phyloP scores from a whole-genome alignment of 2,888 invertebrate species.

The Hyles lineata region DNA sequence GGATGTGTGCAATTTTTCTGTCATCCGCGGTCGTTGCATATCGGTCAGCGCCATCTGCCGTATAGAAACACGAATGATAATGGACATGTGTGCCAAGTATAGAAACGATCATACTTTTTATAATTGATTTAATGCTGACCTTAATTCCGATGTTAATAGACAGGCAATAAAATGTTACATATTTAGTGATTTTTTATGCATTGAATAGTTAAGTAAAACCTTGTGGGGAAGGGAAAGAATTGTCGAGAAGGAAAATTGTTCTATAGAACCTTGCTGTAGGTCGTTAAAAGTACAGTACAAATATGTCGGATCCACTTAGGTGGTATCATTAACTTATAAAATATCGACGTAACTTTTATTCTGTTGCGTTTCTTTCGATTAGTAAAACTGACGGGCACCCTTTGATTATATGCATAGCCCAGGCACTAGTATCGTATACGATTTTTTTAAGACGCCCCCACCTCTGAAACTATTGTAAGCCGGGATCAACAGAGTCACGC shows the following conservation, averaged over 20 bases:
- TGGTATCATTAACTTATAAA: no score
- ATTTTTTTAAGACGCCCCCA: no score
- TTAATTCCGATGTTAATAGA: neutral
- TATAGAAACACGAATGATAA: neutral
- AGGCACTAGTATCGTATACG: no score
- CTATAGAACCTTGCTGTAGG: neutral
- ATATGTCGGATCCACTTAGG: no score
- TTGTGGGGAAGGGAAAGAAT: neutral
- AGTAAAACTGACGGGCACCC: no score
- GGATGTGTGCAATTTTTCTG: constrained; percentile 23
- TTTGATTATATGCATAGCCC: no score
- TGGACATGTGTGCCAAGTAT: neutral
- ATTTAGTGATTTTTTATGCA: neutral
- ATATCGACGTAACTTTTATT: no score
- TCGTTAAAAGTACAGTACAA: no score
- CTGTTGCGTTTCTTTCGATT: no score
- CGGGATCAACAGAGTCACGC: no score
- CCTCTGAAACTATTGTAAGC: no score
- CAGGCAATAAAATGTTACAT: constrained; percentile 6
- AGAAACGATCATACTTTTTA: constrained; percentile 9
- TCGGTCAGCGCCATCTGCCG: constrained; percentile 20
- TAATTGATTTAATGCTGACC: constrained; percentile 3
- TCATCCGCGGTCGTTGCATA: constrained; percentile 16
- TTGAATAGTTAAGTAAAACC: neutral
- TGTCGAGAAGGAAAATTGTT: neutral